Evolutionary conservation across 2,113 vertebrate genomes (phyloP), one percentile per base, ranked within the genome.

Genomic region (Leucoraja erinaceus): DNA sequence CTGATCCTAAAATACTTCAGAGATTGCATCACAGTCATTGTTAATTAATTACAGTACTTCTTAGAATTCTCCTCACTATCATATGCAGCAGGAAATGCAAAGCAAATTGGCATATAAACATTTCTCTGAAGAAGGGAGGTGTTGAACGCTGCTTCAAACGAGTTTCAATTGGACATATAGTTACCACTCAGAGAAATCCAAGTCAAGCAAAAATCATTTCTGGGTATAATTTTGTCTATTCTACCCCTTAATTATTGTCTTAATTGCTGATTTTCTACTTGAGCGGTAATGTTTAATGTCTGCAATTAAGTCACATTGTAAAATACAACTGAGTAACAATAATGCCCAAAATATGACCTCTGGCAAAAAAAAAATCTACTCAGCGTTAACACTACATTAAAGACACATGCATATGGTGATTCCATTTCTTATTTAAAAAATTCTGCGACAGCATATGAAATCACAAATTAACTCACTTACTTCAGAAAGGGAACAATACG

Each of bases 221-320:
- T 91, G 66, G 90, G 68, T 91, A 72, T 72, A 72, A 91, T 91
- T 91, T 91, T 91, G 68, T 91, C 90, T 74, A 88, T 88, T 91
- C 90, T 72, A 91, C 68, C 68, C 90, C 33, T 91, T 91, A 70
- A 91, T 91, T 91, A 72, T 91, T 91, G 68, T 8, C 38, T 74
- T 91, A 91, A 91, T 91, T 91, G 90, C 66, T 74, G 66, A 28
- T 91, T 74, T 91, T 91, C 90, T 91, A 72, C 90, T 47, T 91
- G 90, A 91, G n/a, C 63, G 25, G 68, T 70, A 72, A 91, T 72
- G 90, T 72, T 91, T 91, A 72, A 91, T 91, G 90, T 70, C 90
- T 74, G 68, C 68, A 91, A 91, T 91, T 91, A 91, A 91, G 7
- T 91, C 66, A 91, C 68, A 72, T 70, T 72, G 16, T 47, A 91